phyloP scores from a whole-genome alignment of 2,888 invertebrate species.

The Schizotus pectinicornis region DNA sequence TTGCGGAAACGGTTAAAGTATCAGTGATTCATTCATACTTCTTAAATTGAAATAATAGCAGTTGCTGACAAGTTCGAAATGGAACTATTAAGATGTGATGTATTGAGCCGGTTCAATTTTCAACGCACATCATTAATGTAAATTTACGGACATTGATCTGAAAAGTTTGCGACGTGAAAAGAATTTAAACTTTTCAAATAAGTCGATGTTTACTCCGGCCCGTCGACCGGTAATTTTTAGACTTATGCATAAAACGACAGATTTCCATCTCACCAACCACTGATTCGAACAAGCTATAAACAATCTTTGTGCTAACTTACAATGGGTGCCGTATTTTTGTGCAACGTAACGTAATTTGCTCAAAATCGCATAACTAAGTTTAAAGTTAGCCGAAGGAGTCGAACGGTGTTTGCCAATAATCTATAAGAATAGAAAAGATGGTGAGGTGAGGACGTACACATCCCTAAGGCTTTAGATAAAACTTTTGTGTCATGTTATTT shows the following conservation, averaged over 20 bases:
- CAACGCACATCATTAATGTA: conserved; percentile 47
- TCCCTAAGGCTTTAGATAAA: too few species aligned
- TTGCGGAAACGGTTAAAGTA: conserved; percentile 32
- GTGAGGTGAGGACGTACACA: too few species aligned
- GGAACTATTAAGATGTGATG: conserved; percentile 44
- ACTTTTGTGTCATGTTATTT: too few species aligned
- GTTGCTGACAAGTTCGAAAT: conserved; percentile 46
- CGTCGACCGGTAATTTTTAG: conserved; percentile 12
- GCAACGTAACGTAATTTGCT: too few species aligned
- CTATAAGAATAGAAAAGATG: too few species aligned
- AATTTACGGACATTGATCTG: conserved; percentile 46
- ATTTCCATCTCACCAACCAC: too few species aligned
- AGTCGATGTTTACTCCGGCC: conserved; percentile 24
- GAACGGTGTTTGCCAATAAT: too few species aligned
- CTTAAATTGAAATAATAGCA: conserved; percentile 43
- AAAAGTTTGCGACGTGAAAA: conserved; percentile 42
- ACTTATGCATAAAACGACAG: conserved; percentile 13
- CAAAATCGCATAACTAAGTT: too few species aligned
- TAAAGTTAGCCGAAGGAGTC: too few species aligned
- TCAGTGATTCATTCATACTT: conserved; percentile 39
- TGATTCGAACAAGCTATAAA: too few species aligned
- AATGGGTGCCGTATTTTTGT: too few species aligned
- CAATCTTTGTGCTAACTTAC: too few species aligned
- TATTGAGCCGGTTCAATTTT: conserved; percentile 45
- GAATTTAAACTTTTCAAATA: conserved; percentile 43